Conservation (phyloP, 2,888 invertebrate species). For the Spilarctia lutea region DNA sequence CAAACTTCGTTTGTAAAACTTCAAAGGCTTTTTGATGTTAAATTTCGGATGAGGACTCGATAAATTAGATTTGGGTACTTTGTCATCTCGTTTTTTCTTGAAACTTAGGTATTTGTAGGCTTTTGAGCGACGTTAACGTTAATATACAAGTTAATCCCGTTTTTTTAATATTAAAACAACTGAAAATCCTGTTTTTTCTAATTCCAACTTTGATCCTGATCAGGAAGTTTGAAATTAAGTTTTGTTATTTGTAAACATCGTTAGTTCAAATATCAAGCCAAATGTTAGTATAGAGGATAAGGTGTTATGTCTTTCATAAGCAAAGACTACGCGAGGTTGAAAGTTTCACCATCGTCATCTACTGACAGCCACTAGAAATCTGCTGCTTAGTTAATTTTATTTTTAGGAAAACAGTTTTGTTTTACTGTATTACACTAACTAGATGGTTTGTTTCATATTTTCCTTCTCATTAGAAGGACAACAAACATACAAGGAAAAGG, state of each 20-base stretch:
- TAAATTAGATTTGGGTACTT: slow-evolving; percentile 72
- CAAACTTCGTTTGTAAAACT: slow-evolving; percentile 35
- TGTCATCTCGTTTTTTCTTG: slow-evolving; percentile 49
- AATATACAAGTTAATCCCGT: slow-evolving; percentile 23
- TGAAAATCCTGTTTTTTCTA: background rate
- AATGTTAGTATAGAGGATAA: too few relatives aligned
- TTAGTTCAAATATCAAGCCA: too few relatives aligned
- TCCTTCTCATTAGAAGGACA: too few relatives aligned
- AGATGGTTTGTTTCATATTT: too few relatives aligned
- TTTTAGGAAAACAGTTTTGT: too few relatives aligned
- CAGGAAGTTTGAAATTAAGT: background rate
- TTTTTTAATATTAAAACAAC: slow-evolving; percentile 15
- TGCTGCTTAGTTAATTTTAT: too few relatives aligned
- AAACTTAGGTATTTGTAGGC: slow-evolving; percentile 55
- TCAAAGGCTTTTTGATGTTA: slow-evolving; percentile 55
- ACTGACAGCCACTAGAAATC: too few relatives aligned
- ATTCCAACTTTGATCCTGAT: background rate
- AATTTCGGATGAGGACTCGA: slow-evolving; percentile 59
- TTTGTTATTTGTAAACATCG: background rate
- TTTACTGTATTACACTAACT: too few relatives aligned
- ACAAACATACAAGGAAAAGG: too few relatives aligned
- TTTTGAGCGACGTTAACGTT: slow-evolving; percentile 23
- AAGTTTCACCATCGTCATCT: too few relatives aligned
- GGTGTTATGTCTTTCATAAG: too few relatives aligned
- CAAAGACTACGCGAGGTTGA: too few relatives aligned